Evolutionary conservation across 2,797 vertebrate genomes (phyloP).

Genomic region (Ispidina lecontei): DNA sequence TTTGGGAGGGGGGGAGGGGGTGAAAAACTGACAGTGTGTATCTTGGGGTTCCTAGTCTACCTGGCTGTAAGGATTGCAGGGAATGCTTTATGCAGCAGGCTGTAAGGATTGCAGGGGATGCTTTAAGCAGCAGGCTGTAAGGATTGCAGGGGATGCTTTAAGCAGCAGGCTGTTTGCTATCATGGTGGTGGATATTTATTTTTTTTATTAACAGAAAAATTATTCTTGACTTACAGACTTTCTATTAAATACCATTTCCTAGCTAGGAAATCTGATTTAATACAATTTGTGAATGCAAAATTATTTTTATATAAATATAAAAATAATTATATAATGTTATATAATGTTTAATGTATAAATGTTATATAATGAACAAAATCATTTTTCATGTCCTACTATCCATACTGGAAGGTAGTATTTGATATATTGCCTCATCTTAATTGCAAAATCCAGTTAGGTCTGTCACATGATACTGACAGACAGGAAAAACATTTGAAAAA

Average conservation of each 20-base stretch:
- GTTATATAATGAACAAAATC: not conserved
- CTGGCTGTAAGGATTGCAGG: not conserved
- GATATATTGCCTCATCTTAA: not conserved
- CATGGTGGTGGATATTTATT: not conserved
- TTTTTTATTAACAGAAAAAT: not conserved
- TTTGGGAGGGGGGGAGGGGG: no score
- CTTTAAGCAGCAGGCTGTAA: not conserved
- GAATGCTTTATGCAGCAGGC: not conserved
- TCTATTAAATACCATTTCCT: not conserved
- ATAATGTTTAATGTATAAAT: no score
- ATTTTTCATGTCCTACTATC: not conserved
- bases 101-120: not conserved
- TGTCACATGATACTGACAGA: not conserved
- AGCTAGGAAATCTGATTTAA: not conserved
- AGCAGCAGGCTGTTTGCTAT: not conserved
- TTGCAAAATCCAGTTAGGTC: not conserved
- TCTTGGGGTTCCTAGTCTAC: not conserved
- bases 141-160: not conserved
- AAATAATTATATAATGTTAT: no score
- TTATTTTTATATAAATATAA: not conserved
- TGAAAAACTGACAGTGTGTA: accelerated
- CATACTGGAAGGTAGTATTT: not conserved
- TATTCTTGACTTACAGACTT: not conserved
- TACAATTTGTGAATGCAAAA: not conserved
- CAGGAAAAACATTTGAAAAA: not conserved